Evolutionary conservation across 1,140 invertebrate species (phyloP), one percentile per base, ranked within the genome.

Genomic region (Papilio glaucus): DNA sequence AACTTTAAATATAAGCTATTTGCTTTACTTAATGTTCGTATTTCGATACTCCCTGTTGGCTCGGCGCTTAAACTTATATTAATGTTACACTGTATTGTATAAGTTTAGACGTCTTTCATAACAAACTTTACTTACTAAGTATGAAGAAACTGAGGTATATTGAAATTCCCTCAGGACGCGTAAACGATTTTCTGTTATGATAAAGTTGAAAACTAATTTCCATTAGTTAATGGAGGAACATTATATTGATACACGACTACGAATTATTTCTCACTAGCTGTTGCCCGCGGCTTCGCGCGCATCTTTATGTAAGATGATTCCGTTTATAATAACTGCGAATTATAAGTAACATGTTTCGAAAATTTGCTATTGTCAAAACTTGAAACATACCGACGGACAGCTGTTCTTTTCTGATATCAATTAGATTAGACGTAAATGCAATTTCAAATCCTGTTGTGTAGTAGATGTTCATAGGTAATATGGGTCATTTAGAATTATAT

Each of bases 121-220:
- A 24, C 49, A 5, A 57, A 57, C 18, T 57, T 57, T 57, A 57
- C 49, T 24, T 53, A 53, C 21, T 57, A 24, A 26, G 49, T 12
- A 57, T 24, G 49, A 57, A 10, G 21, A 26, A 57, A 57, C 49
- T 57, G 0, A 24, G 12, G 18, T 9, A 12, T 41, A 13, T 13
- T 57, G 21, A 12, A 57, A 57, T 57, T 24, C 49, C 49, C 49
- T 26, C 49, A 57, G 21, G 49, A 57, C 2, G 21, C 21, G 21
- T 24, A 57, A 57, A 57, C 49, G 0, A 57, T 57, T 57, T 57
- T 57, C 49, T 57, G 21, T 24, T 21, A 49, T 21, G 45, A 49
- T 57, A 24, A 57, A 57, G 49, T 57, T 57, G 24, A 24, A 10
- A 24, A 57, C 18, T 57, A 26, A 24, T 26, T 57, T 57, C 10